Conservation (phyloP, 2,113 vertebrate genomes). For the Australoheros scitulus region DNA sequence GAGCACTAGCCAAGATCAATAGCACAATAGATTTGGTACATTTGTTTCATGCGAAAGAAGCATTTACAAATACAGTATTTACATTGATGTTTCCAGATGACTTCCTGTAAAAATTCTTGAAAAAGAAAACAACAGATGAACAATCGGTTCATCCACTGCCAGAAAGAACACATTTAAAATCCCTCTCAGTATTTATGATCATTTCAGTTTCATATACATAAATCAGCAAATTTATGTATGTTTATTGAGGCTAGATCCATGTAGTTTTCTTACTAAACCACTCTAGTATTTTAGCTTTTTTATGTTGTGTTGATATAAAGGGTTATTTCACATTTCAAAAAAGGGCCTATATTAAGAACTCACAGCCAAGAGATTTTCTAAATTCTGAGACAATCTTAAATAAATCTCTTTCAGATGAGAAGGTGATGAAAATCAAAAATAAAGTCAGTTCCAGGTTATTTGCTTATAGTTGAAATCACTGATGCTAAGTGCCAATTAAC, state of each 20-base stretch:
- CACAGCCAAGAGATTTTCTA: not conserved
- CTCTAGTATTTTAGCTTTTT: not conserved
- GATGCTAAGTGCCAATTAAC: conserved; percentile 3
- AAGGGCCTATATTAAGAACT: not conserved
- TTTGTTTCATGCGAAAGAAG: not conserved
- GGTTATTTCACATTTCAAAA: not conserved
- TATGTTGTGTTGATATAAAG: not conserved
- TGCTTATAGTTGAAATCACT: conserved; percentile 1
- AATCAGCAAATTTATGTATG: not conserved
- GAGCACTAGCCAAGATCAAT: conserved; percentile 13
- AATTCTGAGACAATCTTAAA: conserved; percentile 5
- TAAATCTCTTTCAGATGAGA: not conserved
- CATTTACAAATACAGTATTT: not conserved
- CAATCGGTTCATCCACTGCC: conserved; percentile 5
- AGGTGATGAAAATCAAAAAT: not conserved
- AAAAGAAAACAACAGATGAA: not conserved
- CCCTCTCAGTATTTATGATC: not conserved
- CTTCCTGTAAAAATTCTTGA: not conserved
- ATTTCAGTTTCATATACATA: not conserved
- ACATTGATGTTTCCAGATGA: not conserved
- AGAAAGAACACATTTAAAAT: not conserved
- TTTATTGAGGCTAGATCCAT: too few relatives aligned
- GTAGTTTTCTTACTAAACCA: not conserved
- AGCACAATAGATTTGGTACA: conserved; percentile 29
- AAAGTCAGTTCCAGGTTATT: not conserved